Evolutionary conservation across 2,888 invertebrate genomes (phyloP).

Genomic region (Aphodius sticticus): DNA sequence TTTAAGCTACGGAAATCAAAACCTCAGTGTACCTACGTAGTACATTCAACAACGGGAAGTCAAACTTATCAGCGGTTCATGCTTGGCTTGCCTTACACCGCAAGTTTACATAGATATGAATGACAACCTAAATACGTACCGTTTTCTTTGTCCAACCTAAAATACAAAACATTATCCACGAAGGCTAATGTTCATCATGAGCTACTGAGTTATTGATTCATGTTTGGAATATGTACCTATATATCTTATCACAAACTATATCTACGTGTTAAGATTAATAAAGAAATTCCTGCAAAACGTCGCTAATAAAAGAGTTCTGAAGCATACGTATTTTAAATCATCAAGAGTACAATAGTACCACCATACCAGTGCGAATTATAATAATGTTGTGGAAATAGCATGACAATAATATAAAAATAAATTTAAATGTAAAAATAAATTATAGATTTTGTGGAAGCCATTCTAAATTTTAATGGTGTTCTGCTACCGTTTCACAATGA

Average conservation of each 20-base stretch:
- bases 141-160: not conserved
- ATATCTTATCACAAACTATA: not conserved
- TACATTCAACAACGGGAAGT: not conserved
- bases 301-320: not conserved
- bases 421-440: not conserved
- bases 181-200: not conserved
- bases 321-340: too few species aligned
- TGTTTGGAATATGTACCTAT: too few species aligned
- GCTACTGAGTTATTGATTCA: too few species aligned
- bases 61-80: not conserved
- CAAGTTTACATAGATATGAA: not conserved
- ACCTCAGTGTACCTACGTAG: not conserved
- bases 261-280: not conserved
- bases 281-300: not conserved
- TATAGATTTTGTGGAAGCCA: not conserved
- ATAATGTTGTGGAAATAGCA: too few species aligned
- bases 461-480: not conserved
- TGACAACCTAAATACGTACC: not conserved
- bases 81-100: not conserved
- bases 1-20: not conserved
- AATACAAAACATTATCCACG: not conserved
- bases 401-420: too few species aligned
- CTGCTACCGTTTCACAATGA: constrained; percentile 4
- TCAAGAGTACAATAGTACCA: too few species aligned
- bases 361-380: too few species aligned